Evolutionary conservation across 2,797 vertebrate species (phyloP).

Genomic region (Danio kyathit): DNA sequence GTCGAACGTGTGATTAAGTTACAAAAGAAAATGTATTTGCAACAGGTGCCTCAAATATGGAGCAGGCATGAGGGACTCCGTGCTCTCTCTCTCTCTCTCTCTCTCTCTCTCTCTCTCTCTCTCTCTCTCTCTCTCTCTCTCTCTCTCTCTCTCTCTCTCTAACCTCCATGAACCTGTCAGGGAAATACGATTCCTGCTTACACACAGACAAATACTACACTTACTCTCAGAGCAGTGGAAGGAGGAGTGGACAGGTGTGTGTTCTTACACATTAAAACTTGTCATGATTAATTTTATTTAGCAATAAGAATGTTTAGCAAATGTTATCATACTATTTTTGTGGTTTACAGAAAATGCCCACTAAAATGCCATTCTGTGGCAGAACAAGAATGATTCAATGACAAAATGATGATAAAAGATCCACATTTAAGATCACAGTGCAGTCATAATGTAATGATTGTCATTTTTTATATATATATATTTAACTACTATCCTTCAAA

Average conservation of each 20-base stretch:
- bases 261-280: background rate
- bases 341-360: too few species aligned
- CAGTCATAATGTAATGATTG: too few species aligned
- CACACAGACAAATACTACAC: slow-evolving; percentile 70
- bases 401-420: too few species aligned
- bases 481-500: too few species aligned
- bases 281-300: too few species aligned
- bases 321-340: too few species aligned
- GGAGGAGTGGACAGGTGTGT: slow-evolving; percentile 33
- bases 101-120: slow-evolving; percentile 65
- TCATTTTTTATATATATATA: too few species aligned
- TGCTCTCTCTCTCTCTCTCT: slow-evolving; percentile 66
- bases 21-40: slow-evolving; percentile 79
- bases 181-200: slow-evolving; percentile 78
- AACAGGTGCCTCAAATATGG: slow-evolving; percentile 82
- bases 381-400: too few species aligned
- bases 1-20: slow-evolving; percentile 79
- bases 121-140: slow-evolving; percentile 63
- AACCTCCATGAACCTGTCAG: slow-evolving; percentile 79
- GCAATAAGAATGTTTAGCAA: too few species aligned
- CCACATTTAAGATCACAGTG: too few species aligned
- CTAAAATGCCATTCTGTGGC: too few species aligned
- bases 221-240: slow-evolving; percentile 44
- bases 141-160: slow-evolving; percentile 65
- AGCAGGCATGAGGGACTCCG: slow-evolving; percentile 73